Evolutionary conservation across 2,113 vertebrate species (phyloP).

Genomic region (Oenanthe melanoleuca): DNA sequence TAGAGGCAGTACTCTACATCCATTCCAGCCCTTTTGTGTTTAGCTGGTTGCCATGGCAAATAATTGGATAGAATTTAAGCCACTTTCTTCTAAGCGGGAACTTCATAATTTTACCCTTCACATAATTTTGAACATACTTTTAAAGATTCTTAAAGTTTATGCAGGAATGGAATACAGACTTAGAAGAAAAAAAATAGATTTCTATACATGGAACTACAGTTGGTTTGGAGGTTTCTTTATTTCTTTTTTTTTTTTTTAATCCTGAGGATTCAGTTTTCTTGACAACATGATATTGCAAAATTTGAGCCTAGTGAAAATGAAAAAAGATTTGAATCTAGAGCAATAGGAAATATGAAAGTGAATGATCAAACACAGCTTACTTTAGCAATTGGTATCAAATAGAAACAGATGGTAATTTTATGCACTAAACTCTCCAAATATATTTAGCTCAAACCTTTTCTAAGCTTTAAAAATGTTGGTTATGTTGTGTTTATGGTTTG

Average conservation of each 20-base stretch:
- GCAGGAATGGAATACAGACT: slow-evolving; percentile 70
- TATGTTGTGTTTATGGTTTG: not conserved
- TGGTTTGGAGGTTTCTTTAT: not conserved
- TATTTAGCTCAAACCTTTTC: not conserved
- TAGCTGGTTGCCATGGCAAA: slow-evolving; percentile 92
- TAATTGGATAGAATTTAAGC: slow-evolving; percentile 96
- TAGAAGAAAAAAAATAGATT: not conserved
- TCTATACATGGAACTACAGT: not conserved
- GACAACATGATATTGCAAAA: not conserved
- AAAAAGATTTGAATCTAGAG: not conserved
- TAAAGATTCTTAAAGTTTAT: slow-evolving; percentile 84
- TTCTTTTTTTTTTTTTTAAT: not conserved
- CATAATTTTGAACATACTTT: slow-evolving; percentile 86
- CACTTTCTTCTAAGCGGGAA: slow-evolving; percentile 92
- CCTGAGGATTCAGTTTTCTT: not conserved
- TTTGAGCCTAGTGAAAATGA: not conserved
- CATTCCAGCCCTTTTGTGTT: slow-evolving; percentile 90
- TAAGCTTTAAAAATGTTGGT: not conserved
- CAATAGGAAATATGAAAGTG: not conserved
- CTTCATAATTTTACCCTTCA: slow-evolving; percentile 88
- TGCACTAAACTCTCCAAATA: not conserved
- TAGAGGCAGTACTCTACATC: slow-evolving; percentile 86
- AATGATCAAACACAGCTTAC: not conserved
- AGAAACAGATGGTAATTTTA: not conserved
- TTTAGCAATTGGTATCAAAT: not conserved